Evolutionary conservation across 2,797 vertebrate species (phyloP), one percentile per base, ranked within the genome.

Genomic region (Eidolon dupreanum): DNA sequence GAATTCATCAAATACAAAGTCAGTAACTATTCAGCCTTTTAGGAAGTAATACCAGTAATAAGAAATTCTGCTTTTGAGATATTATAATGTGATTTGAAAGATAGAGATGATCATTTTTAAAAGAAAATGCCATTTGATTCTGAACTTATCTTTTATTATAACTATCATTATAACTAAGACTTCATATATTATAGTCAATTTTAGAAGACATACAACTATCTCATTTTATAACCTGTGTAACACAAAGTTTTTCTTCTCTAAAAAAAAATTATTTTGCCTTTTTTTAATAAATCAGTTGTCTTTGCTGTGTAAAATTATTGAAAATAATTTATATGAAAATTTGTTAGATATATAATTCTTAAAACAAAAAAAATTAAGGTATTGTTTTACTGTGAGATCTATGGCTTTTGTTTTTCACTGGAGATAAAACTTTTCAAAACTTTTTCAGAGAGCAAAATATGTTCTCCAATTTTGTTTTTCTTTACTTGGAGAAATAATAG

Each of bases 101-200:
- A 68, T 16, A 95, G 65, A 84, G 9, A 24, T 87, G 77, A 79
- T 94, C 59, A 53, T 89, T 96, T 97, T 75, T 65, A 82, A 96
- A 93, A 88, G 59, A 94, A 97, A 82, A 88, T 78, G 11, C n/a
- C 49, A 89, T 95, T 95, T 96, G 59, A 96, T 95, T 93, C 79
- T 95, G 68, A 94, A 55, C n/a, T 95, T 79, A 73, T 38, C 33
- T 88, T 90, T 93, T 93, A 82, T 84, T 88, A 66, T 49, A 16
- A 49, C 38, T 81, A 59, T 63, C n/a, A 41, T 73, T 78, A 83
- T 89, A 49, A 46, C n/a, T 71, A 73, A 85, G 26, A 92, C 31
- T 92, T 91, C 83, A 87, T 51, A 66, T 33, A 82, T 28, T 83
- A 8, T 55, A 65, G 20, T 65, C 78, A 74, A 26, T 73, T 94